Evolutionary conservation across 2,888 invertebrate genomes (phyloP).

Genomic region (Siphlonurus alternatus): DNA sequence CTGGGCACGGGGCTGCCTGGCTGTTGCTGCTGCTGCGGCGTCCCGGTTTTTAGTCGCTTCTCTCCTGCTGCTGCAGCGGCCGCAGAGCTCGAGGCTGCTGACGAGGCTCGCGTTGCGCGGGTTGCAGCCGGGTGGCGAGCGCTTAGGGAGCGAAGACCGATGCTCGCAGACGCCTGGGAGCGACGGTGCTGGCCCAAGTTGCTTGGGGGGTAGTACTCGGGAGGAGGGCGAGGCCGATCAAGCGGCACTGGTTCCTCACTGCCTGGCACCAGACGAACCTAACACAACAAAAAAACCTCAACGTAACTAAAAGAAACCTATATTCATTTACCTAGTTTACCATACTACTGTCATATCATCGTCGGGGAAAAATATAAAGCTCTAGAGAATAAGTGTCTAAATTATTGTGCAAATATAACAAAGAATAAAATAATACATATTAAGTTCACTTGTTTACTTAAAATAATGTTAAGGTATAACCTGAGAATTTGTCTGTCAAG

Average conservation of each 20-base stretch:
- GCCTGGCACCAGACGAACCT: background rate
- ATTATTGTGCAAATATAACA: no score
- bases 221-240: background rate
- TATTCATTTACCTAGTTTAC: no score
- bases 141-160: background rate
- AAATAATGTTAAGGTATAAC: no score
- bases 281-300: no score
- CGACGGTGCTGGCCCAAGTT: background rate
- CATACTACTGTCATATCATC: no score
- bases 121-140: background rate
- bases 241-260: background rate
- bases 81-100: background rate
- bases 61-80: background rate
- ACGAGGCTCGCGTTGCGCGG: background rate
- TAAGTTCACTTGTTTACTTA: no score
- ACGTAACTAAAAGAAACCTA: no score
- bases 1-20: constrained; percentile 18
- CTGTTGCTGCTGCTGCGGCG: constrained; percentile 7
- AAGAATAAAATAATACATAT: no score
- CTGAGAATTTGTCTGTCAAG: no score
- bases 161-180: background rate
- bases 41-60: constrained; percentile 6
- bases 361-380: no score
- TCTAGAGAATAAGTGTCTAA: no score
- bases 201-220: background rate